Conservation (phyloP, 2,797 vertebrate genomes). For the Enteromius afrohamiltoni region DNA sequence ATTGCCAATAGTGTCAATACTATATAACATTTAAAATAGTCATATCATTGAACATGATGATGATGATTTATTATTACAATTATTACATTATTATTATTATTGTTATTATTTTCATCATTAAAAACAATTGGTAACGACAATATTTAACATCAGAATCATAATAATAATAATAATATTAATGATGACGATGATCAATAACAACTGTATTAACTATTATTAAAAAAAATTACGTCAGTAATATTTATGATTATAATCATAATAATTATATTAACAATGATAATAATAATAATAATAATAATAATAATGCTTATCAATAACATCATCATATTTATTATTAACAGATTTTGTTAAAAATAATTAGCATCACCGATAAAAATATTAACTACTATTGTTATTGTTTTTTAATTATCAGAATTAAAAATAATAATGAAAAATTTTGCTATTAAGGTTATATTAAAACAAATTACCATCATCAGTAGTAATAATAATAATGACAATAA, state of each 20-base stretch:
- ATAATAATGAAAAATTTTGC: background rate
- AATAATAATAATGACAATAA: background rate
- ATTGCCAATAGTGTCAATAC: background rate
- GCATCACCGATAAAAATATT: background rate
- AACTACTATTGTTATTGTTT: background rate
- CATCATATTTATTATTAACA: background rate
- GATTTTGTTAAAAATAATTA: background rate
- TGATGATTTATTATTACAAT: background rate
- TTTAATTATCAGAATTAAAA: background rate
- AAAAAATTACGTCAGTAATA: background rate
- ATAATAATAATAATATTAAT: background rate
- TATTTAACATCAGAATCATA: background rate
- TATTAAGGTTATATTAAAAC: background rate
- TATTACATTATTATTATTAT: background rate
- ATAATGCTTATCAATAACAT: background rate
- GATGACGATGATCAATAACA: background rate
- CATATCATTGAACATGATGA: background rate
- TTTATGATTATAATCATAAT: background rate
- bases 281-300: background rate
- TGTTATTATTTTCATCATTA: no score
- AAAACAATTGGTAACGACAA: background rate
- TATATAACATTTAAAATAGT: background rate
- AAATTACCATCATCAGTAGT: background rate
- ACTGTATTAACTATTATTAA: background rate
- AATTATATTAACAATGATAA: background rate